Evolutionary conservation across 2,113 vertebrate genomes (phyloP), one percentile per base, ranked within the genome.

Genomic region (Lophochroa leadbeateri): DNA sequence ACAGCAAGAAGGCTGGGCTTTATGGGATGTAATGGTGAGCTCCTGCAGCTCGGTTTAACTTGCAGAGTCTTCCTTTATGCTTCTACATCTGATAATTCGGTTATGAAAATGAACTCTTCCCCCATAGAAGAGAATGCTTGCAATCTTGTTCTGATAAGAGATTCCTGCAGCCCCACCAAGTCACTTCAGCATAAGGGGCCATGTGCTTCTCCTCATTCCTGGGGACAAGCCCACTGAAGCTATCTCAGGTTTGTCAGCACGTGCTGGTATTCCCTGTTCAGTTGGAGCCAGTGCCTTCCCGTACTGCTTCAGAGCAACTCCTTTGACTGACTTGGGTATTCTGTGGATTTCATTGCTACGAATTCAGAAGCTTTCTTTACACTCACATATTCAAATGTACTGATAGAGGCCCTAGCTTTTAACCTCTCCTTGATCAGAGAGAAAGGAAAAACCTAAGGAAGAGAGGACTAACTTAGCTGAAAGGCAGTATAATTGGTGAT

Each of bases 101-200:
- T 88, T 65, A 77, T 37, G 69, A 95, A 90, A 95, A 88, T 52
- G 23, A 90, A 68, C 43, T 91, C 75, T 94, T 94, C 91, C 79
- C 86, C 95, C 94, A 35, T 0, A 57, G 64, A 63, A 81, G 82
- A 91, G 95, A 97, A 97, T 95, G 94, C 77, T 47, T 89, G 80
- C 84, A 95, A 93, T 96, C 92, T 92, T 92, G 58, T 92, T 92
- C 67, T 63, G 94, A 94, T 97, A 96, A 87, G 86, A 90, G 64
- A 55, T 89, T 92, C 96, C 87, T 92, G 74, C 65, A 92, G 77
- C 74, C 49, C 50, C 69, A 55, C 33, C 44, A 67, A 91, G 52
- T 71, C 91, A 82, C 93, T 95, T 77, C 77, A 96, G 79, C 80
- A 70, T 49, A 72, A 88, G 25, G 53, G 57, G 94, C 92, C 95